phyloP scores from a whole-genome alignment of 2,113 vertebrate genomes.

The Theropithecus gelada region DNA sequence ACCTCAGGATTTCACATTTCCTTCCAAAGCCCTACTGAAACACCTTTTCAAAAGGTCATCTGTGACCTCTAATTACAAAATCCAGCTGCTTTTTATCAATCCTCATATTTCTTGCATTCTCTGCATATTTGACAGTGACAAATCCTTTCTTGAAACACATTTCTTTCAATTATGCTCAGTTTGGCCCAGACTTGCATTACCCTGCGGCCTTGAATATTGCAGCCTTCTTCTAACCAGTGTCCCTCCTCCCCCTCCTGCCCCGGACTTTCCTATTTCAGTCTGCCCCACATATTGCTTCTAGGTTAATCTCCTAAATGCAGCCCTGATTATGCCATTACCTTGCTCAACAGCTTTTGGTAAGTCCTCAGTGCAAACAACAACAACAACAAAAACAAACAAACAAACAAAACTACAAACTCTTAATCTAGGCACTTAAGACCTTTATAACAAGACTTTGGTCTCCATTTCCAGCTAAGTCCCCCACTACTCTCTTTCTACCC shows the following conservation, averaged over 20 bases:
- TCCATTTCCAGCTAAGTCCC: slow-evolving; percentile 6
- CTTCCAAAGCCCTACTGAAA: slow-evolving; percentile 49
- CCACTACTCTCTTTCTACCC: neutral
- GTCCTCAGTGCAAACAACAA: neutral
- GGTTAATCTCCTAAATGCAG: slow-evolving; percentile 19
- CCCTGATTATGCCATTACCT: slow-evolving; percentile 37
- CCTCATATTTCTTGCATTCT: slow-evolving; percentile 33
- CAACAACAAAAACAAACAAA: neutral
- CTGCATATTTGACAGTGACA: slow-evolving; percentile 33
- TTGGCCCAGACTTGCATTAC: slow-evolving; percentile 34
- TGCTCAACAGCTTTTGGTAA: slow-evolving; percentile 20
- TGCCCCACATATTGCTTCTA: neutral
- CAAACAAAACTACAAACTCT: neutral
- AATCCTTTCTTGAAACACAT: slow-evolving; percentile 30
- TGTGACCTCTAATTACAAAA: slow-evolving; percentile 17
- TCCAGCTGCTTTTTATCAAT: slow-evolving; percentile 29
- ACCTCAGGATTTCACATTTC: slow-evolving; percentile 18
- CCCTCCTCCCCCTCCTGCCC: neutral
- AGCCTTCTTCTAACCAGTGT: slow-evolving; percentile 5
- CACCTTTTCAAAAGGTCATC: slow-evolving; percentile 22
- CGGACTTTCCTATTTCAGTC: slow-evolving; percentile 18
- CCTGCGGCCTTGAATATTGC: slow-evolving; percentile 12
- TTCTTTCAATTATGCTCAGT: slow-evolving; percentile 43
- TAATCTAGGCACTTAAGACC: neutral
- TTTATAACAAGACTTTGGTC: neutral